phyloP scores from a whole-genome alignment of 2,888 invertebrate species.

The Drosophila kuntzei region DNA sequence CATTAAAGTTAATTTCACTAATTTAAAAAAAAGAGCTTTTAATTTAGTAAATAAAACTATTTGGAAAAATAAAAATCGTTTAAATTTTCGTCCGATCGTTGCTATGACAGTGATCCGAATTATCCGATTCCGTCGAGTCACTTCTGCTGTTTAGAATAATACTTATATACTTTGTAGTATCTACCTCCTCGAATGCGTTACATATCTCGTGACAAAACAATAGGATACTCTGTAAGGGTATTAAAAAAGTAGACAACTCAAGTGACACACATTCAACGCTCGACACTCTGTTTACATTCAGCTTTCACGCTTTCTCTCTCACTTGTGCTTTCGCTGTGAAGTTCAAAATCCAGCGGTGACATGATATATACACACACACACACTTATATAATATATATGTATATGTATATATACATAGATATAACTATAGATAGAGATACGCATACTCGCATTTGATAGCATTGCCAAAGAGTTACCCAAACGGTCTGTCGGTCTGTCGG shows the following conservation, averaged over 20 bases:
- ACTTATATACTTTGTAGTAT: too few relatives aligned
- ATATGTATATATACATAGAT: not conserved
- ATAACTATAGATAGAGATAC: slow-evolving; percentile 13
- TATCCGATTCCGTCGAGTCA: too few relatives aligned
- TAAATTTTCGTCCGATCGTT: too few relatives aligned
- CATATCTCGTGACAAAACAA: not conserved
- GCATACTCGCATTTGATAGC: slow-evolving; percentile 21
- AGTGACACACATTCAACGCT: slow-evolving; percentile 46
- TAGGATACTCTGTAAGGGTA: not conserved
- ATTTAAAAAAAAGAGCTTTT: too few relatives aligned
- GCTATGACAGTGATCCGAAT: too few relatives aligned
- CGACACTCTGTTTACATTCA: slow-evolving; percentile 41
- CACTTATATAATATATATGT: not conserved
- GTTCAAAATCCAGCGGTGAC: slow-evolving; percentile 38
- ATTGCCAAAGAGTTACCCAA: slow-evolving; percentile 46
- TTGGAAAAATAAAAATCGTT: too few relatives aligned
- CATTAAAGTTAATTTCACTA: too few relatives aligned
- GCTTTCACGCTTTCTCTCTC: slow-evolving; percentile 12
- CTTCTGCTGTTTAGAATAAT: too few relatives aligned
- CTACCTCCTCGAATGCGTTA: not conserved
- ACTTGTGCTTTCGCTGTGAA: slow-evolving; percentile 23
- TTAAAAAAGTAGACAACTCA: slow-evolving; percentile 14
- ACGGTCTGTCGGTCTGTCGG: slow-evolving; percentile 34
- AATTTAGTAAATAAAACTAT: too few relatives aligned
- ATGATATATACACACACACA: slow-evolving; percentile 9